Conservation (phyloP, 2,113 vertebrate genomes). For the Epinephelus lanceolatus region DNA sequence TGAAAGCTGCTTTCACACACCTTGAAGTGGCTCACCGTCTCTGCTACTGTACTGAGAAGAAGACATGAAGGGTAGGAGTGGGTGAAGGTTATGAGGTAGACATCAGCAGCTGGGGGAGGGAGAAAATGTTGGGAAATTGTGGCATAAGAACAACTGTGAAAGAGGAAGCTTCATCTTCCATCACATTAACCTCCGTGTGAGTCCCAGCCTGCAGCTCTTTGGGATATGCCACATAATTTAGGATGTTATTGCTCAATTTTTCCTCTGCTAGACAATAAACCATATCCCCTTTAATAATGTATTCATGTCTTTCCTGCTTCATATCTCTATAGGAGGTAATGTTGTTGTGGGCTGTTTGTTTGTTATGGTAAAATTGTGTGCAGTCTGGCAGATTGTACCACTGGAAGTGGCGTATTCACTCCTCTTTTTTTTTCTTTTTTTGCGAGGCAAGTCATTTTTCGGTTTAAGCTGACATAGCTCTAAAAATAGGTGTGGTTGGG, state of each 20-base stretch:
- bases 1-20: conserved; percentile 53
- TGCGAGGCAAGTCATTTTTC: conserved; percentile 46
- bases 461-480: conserved; percentile 64
- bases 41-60: conserved; percentile 74
- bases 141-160: conserved; percentile 19
- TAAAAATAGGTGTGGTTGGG: conserved; percentile 80
- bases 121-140: conserved; percentile 51
- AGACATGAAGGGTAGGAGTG: conserved; percentile 45
- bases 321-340: conserved; percentile 1
- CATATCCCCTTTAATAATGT: conserved; percentile 52
- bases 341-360: conserved; percentile 43
- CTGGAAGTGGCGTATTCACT: conserved; percentile 17
- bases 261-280: conserved; percentile 12
- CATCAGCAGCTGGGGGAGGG: conserved; percentile 2
- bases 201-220: background rate
- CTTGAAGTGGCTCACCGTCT: conserved; percentile 78
- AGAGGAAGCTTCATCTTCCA: background rate
- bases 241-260: background rate
- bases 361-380: conserved; percentile 44
- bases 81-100: conserved; percentile 47
- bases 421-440: conserved; percentile 17
- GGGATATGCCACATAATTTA: background rate
- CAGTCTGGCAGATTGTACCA: conserved; percentile 3
- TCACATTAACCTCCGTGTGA: background rate
- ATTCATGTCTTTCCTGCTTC: conserved; percentile 16